Conservation (phyloP, 2,113 vertebrate species). For the Oncorhynchus clarkii region DNA sequence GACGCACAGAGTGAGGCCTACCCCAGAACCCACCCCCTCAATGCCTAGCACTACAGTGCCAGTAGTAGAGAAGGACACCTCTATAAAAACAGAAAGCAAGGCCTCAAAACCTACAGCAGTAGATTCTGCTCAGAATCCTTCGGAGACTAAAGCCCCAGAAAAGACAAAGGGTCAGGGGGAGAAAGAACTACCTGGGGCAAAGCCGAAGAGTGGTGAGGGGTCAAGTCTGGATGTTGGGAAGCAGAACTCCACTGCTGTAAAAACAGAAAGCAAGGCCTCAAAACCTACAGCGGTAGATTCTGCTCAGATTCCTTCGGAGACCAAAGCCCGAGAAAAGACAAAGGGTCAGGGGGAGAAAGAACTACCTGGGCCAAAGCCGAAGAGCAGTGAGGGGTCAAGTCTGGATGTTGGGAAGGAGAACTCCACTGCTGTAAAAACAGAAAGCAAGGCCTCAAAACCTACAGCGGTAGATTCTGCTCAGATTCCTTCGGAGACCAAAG, state of each 20-base stretch:
- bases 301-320: neutral
- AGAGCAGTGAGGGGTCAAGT: too few species aligned
- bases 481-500: neutral
- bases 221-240: too few species aligned
- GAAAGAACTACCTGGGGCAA: neutral
- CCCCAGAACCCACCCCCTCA: constrained; percentile 10
- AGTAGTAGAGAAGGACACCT: constrained; percentile 14
- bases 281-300: too few species aligned
- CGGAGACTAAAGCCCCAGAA: neutral
- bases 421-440: too few species aligned
- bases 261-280: too few species aligned
- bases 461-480: neutral
- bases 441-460: neutral
- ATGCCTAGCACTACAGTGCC: constrained; percentile 18
- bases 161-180: neutral
- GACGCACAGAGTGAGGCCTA: constrained; percentile 38
- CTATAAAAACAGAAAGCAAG: neutral
- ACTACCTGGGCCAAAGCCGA: too few species aligned
- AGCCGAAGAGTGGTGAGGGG: constrained; percentile 6
- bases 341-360: constrained; percentile 4
- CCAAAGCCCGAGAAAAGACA: neutral
- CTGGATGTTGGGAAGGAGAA: too few species aligned
- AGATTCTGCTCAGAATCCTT: neutral
- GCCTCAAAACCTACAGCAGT: neutral
- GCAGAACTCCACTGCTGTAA: too few species aligned